Conservation (phyloP, 2,113 vertebrate species). For the Turdus rufiventris region DNA sequence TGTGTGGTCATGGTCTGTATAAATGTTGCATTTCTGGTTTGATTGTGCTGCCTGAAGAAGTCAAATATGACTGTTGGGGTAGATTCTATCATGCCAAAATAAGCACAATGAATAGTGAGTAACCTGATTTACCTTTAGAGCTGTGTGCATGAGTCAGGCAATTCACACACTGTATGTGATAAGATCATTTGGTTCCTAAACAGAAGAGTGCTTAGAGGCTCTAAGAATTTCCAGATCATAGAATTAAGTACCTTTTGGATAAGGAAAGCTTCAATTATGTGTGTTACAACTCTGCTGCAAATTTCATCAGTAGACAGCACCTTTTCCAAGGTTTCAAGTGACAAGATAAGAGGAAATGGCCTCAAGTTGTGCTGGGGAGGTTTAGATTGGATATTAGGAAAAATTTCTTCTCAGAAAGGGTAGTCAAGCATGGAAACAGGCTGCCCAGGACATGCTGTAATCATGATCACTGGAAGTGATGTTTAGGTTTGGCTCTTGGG, state of each 20-base stretch:
- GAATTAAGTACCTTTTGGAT: background rate
- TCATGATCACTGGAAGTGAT: background rate
- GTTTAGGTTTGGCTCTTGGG: background rate
- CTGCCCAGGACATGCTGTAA: background rate
- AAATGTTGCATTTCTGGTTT: background rate
- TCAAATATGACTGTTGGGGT: background rate
- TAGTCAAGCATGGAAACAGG: background rate
- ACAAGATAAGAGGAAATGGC: background rate
- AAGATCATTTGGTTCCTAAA: background rate
- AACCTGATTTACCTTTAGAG: background rate
- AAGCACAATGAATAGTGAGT: background rate
- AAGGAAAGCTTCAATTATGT: background rate
- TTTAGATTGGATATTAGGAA: background rate
- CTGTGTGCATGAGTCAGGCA: background rate
- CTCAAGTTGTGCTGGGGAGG: background rate
- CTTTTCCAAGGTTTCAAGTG: background rate
- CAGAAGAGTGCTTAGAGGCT: background rate
- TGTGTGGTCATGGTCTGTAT: background rate
- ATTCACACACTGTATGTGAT: rapidly evolving
- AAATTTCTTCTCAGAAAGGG: background rate
- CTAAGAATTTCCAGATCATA: background rate
- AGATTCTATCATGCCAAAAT: background rate
- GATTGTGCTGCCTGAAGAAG: background rate
- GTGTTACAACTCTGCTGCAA: background rate
- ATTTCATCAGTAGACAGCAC: background rate